phyloP scores from a whole-genome alignment of 1,140 invertebrate genomes.

The Caenorhabditis briggsae region DNA sequence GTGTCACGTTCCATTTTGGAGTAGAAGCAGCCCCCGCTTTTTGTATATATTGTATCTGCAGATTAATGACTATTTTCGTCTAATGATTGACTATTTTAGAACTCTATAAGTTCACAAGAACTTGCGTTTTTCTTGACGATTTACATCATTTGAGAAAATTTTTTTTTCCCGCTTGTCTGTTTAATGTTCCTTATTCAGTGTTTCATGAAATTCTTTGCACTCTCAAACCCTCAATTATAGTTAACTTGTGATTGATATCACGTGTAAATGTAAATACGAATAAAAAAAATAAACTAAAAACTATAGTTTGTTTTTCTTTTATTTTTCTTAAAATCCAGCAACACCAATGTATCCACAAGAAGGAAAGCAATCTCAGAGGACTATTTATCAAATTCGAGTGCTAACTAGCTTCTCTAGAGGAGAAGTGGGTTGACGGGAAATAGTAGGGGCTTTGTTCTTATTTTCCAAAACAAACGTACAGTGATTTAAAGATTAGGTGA shows the following conservation, averaged over 20 bases:
- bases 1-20: neutral
- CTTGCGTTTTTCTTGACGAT: too few species aligned
- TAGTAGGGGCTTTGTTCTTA: neutral
- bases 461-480: constrained; percentile 8
- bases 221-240: neutral
- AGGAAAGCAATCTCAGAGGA: constrained; percentile 24
- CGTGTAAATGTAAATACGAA: neutral
- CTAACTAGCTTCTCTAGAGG: neutral
- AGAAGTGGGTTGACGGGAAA: neutral
- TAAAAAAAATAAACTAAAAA: neutral
- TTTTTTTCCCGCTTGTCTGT: neutral
- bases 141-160: neutral
- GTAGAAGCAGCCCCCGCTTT: neutral
- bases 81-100: too few species aligned
- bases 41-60: neutral
- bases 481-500: neutral
- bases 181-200: neutral
- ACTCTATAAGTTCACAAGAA: too few species aligned
- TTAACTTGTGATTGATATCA: neutral
- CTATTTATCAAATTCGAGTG: constrained; percentile 29
- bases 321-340: neutral
- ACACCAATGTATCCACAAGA: neutral
- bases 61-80: too few species aligned
- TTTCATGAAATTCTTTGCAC: neutral
- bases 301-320: neutral